A percentile compares a stretch with the other conserved stretches of the same genome.
Evolutionary conservation across 2,797 vertebrate genomes (phyloP).

Genomic region (Ptychadena robeensis): DNA sequence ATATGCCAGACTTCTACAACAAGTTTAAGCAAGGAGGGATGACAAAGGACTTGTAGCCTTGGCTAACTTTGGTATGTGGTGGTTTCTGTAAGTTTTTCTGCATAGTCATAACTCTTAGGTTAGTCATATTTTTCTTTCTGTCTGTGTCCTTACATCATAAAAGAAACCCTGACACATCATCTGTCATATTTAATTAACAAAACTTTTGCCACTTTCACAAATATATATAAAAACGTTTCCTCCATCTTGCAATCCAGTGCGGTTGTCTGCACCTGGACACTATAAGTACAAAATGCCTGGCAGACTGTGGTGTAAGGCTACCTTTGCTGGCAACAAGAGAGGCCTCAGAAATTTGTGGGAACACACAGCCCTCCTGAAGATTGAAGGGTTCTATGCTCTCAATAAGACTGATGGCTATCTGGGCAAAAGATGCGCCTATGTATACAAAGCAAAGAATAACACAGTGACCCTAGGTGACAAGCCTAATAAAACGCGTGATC

Average conservation of each 20-base stretch:
- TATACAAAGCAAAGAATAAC: conserved; percentile 98
- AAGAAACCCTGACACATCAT: too few species aligned
- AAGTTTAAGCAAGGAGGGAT: too few species aligned
- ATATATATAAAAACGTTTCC: too few species aligned
- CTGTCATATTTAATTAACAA: too few species aligned
- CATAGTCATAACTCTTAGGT: too few species aligned
- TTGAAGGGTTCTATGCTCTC: conserved; percentile 92
- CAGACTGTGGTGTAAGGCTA: conserved; percentile 97
- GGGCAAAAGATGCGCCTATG: conserved; percentile 94
- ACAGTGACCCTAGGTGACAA: conserved; percentile 93
- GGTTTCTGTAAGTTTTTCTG: too few species aligned
- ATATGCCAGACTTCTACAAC: too few species aligned
- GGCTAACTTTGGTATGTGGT: too few species aligned
- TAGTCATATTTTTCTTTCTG: too few species aligned
- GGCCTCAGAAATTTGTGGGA: conserved; percentile 96
- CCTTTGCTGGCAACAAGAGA: conserved; percentile 94
- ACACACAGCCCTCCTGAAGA: conserved; percentile 92
- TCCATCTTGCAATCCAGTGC: conserved; percentile 79
- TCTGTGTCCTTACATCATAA: too few species aligned
- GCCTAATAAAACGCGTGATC: conserved; percentile 95
- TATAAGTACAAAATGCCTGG: conserved; percentile 82
- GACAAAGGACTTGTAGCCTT: too few species aligned
- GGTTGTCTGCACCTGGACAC: conserved; percentile 78
- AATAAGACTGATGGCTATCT: conserved; percentile 94
- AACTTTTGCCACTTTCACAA: too few species aligned